Base-by-base conservation (phyloP, 2,888 invertebrate species). In the Ashinkailepas kermadecensis region DNA sequence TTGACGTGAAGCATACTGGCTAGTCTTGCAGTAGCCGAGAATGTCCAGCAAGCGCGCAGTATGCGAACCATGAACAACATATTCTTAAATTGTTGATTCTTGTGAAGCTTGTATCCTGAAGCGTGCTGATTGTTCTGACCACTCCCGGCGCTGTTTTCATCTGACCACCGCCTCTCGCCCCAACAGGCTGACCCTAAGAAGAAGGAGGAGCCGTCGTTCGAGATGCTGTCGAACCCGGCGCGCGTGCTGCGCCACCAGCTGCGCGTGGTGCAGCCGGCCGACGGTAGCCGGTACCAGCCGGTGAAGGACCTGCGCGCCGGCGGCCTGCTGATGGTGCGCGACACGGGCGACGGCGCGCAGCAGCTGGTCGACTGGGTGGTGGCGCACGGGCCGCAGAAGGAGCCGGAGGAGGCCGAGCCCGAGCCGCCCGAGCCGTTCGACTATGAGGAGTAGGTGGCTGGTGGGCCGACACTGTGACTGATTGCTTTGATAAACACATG, bases 341-440 rank as follows among this genome's bases (percentile, higher is more conserved):
- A 97, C 87, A 64, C 78, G 8, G 82, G 81, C 13, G 84, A 83
- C n/a, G 91, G 91, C 0, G 95, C 97, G 87, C 92, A 93, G 83
- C 82, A 84, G 80, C 81, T 84, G 80, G 84, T 84, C 65, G 83
- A 84, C 79, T 83, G 83, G 54, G 83, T 84, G 13, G 83, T 83
- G 86, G 88, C 88, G 80, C 88, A 88, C 57, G 89, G 89, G n/a
- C 89, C 89, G 11, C 88, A 88, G 85, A 85, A 86, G 57, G 88
- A 88, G 25, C 97, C 97, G 84, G 98, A 98, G 86, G 96, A 96
- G 86, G 95, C 95, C 86, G 98, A 99, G 88, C 97, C 98, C 0
- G 96, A 96, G 86, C 96, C 97, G 78, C 98, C 98, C 86, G 97
- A 97, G 90, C 96, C 98, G 84, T 99, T 99, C 87, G 97, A 97